Percentiles rank a stretch among this genome's conserved stretches.
phyloP scores from a whole-genome alignment of 2,113 vertebrate species.

The Triplophysa tibetana region DNA sequence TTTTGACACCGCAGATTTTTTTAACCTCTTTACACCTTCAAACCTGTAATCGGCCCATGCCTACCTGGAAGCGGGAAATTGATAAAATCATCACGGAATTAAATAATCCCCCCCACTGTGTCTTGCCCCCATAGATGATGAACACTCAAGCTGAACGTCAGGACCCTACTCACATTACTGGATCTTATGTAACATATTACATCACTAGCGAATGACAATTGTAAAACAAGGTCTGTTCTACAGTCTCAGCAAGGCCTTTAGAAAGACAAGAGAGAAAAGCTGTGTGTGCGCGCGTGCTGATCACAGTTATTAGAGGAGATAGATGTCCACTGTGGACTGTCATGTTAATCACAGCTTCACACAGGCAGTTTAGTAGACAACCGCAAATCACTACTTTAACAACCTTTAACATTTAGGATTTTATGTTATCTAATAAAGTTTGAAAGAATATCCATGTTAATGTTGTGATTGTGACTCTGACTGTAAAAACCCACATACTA shows the following conservation, averaged over 20 bases:
- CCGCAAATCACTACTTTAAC: constrained; percentile 23
- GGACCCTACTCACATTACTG: constrained; percentile 63
- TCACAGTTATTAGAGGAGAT: constrained; percentile 43
- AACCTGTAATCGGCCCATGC: too few relatives aligned
- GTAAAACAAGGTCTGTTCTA: constrained; percentile 55
- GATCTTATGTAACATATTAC: constrained; percentile 66
- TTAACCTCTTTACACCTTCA: too few relatives aligned
- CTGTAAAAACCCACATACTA: too few relatives aligned
- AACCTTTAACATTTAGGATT: not conserved
- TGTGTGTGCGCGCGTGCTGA: constrained; percentile 2
- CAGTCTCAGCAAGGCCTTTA: constrained; percentile 45
- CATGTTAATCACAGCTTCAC: not conserved
- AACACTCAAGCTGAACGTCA: constrained; percentile 57
- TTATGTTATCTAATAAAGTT: too few relatives aligned
- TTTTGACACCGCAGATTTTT: too few relatives aligned
- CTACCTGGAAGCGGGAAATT: too few relatives aligned
- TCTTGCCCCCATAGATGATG: constrained; percentile 60
- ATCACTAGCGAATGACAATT: constrained; percentile 61
- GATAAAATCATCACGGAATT: too few relatives aligned
- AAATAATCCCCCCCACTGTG: too few relatives aligned
- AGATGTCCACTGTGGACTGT: constrained; percentile 11
- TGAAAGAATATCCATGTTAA: too few relatives aligned
- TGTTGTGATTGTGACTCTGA: too few relatives aligned
- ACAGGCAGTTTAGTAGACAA: not conserved
- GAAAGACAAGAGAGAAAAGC: not conserved